A percentile compares a stretch with the other conserved stretches of the same genome.
These are phyloP conservation scores for Hirtodrosophila cameraria DNA, from an alignment of 2,888 invertebrate genomes.

Conservation along the genomic window DNA sequence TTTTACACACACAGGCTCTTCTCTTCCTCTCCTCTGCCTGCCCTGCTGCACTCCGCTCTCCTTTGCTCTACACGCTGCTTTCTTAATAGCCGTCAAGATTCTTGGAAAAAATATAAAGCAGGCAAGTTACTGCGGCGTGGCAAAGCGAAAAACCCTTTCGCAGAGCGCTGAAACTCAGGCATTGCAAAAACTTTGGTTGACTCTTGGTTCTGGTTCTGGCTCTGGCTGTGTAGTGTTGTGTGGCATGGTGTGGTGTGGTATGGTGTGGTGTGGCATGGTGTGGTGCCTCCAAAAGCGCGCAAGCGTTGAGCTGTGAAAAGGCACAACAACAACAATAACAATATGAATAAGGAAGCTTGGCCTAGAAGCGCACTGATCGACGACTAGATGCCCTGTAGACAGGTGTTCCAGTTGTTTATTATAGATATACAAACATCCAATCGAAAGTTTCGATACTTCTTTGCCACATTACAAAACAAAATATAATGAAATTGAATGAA, in stretches of 20 bases:
- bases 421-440: too few relatives aligned
- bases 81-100: conserved; percentile 76
- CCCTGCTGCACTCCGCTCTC: conserved; percentile 24
- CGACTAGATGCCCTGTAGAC: too few relatives aligned
- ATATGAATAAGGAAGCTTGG: conserved; percentile 11
- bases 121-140: conserved; percentile 20
- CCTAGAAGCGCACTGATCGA: too few relatives aligned
- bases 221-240: too few relatives aligned
- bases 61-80: conserved; percentile 52
- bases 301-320: conserved; percentile 75
- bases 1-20: conserved; percentile 5
- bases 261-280: too few relatives aligned
- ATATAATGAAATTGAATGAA: too few relatives aligned
- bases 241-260: too few relatives aligned
- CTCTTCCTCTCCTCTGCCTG: background rate
- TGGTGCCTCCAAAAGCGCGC: conserved; percentile 68
- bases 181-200: too few relatives aligned
- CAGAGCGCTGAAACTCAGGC: conserved; percentile 21
- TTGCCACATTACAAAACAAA: too few relatives aligned
- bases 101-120: conserved; percentile 71
- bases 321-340: conserved; percentile 45
- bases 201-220: too few relatives aligned
- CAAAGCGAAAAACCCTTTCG: conserved; percentile 56
- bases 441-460: too few relatives aligned
- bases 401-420: too few relatives aligned